Evolutionary conservation across 2,113 vertebrate species (phyloP).

Genomic region (Phrynocephalus versicolor): DNA sequence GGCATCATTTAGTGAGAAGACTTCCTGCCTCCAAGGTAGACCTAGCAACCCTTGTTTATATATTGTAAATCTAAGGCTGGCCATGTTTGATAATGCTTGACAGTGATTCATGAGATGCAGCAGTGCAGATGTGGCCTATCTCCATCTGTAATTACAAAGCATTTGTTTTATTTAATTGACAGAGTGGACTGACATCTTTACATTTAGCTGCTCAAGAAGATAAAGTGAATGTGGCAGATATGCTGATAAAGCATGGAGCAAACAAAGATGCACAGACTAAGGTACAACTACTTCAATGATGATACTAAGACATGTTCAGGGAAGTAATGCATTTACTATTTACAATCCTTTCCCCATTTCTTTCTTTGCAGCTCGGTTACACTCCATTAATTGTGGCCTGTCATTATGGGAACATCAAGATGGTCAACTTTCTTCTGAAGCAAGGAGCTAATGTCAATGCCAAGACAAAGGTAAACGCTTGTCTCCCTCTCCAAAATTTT

Average conservation of each 20-base stretch:
- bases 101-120: not conserved
- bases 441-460: conserved; percentile 90
- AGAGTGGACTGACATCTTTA: conserved; percentile 94
- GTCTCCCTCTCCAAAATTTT: not conserved
- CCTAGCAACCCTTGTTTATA: not conserved
- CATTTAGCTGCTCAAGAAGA: conserved; percentile 97
- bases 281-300: conserved; percentile 69
- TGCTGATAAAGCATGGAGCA: conserved; percentile 83
- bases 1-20: not conserved
- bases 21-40: not conserved
- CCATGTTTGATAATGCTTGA: not conserved
- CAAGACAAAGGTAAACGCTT: conserved; percentile 90
- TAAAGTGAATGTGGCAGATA: conserved; percentile 87
- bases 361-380: conserved; percentile 88
- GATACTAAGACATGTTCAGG: not conserved
- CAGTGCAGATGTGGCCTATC: not conserved
- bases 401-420: conserved; percentile 97
- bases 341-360: conserved; percentile 46
- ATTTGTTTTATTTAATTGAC: conserved; percentile 13
- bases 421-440: conserved; percentile 95
- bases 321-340: conserved; percentile 46
- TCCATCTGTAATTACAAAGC: not conserved
- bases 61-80: not conserved
- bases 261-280: conserved; percentile 94
- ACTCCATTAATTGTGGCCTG: conserved; percentile 95